These are phyloP conservation scores for Heteromyza rotundicornis DNA, from an alignment of 2,888 invertebrate species.

Conservation along the genomic window DNA sequence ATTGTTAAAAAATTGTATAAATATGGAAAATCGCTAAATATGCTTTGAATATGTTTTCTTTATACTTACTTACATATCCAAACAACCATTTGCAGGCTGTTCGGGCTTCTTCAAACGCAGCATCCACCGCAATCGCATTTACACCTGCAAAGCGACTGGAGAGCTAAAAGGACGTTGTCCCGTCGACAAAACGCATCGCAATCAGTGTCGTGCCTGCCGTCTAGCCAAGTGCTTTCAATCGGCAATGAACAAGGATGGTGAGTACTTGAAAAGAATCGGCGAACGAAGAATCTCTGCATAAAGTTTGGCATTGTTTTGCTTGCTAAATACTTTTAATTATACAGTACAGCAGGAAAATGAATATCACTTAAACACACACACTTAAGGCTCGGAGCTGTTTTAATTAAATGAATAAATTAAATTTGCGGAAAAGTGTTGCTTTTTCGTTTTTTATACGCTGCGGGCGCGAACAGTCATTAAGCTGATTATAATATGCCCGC, in stretches of 20 bases:
- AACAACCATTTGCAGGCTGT: constrained; percentile 70
- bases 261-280: constrained; percentile 63
- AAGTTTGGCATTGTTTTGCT: constrained; percentile 11
- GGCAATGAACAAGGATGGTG: constrained; percentile 98
- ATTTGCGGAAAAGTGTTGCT: background rate
- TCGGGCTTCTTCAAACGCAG: constrained; percentile 96
- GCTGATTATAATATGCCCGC: constrained; percentile 49
- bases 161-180: constrained; percentile 92
- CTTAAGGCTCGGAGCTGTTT: background rate
- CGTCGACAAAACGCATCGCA: constrained; percentile 95
- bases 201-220: constrained; percentile 95
- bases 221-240: constrained; percentile 95
- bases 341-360: constrained; percentile 41
- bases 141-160: constrained; percentile 95
- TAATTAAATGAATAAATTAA: background rate
- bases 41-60: too few species aligned
- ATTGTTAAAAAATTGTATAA: too few species aligned
- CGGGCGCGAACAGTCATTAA: constrained; percentile 43
- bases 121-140: constrained; percentile 93
- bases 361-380: background rate
- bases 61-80: too few species aligned
- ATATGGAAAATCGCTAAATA: too few species aligned
- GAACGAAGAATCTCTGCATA: background rate
- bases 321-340: constrained; percentile 47
- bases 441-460: background rate